Evolutionary conservation across 2,888 invertebrate species (phyloP).

Genomic region (Entomobrya proxima): DNA sequence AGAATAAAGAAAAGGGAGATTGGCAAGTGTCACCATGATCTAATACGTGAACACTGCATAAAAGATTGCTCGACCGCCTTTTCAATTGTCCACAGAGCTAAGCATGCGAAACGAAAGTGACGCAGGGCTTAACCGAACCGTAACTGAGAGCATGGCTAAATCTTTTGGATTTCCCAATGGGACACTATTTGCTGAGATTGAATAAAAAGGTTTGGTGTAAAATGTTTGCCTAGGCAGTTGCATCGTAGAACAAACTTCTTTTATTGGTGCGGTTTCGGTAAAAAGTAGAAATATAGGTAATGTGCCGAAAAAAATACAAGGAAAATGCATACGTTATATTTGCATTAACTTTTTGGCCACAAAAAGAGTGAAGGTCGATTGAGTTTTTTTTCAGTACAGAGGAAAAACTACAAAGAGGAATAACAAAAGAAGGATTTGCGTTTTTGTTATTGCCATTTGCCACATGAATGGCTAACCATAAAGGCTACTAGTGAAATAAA

Average conservation of each 20-base stretch:
- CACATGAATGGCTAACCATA: not conserved
- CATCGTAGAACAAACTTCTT: not conserved
- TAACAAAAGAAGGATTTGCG: not conserved
- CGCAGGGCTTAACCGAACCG: constrained; percentile 16
- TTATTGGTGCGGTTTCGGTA: not conserved
- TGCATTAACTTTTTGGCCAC: not conserved
- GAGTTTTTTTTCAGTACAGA: constrained; percentile 3
- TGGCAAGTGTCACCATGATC: constrained; percentile 56
- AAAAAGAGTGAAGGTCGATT: not conserved
- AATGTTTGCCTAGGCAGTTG: not conserved
- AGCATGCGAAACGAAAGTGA: constrained; percentile 54
- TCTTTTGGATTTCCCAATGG: constrained; percentile 31
- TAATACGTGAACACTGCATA: constrained; percentile 3
- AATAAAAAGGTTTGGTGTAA: constrained; percentile 17
- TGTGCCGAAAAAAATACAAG: not conserved
- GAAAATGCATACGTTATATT: not conserved
- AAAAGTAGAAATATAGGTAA: not conserved
- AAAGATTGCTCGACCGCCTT: not conserved
- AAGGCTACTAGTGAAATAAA: not conserved
- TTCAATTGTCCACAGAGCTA: constrained; percentile 52
- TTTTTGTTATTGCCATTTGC: not conserved
- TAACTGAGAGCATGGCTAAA: constrained; percentile 4
- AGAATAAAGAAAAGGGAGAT: constrained; percentile 23
- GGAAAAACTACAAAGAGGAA: not conserved
- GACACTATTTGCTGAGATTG: constrained; percentile 30